These are phyloP conservation scores for Pyxicephalus adspersus DNA, from an alignment of 2,113 vertebrate genomes.

Conservation along the genomic window DNA sequence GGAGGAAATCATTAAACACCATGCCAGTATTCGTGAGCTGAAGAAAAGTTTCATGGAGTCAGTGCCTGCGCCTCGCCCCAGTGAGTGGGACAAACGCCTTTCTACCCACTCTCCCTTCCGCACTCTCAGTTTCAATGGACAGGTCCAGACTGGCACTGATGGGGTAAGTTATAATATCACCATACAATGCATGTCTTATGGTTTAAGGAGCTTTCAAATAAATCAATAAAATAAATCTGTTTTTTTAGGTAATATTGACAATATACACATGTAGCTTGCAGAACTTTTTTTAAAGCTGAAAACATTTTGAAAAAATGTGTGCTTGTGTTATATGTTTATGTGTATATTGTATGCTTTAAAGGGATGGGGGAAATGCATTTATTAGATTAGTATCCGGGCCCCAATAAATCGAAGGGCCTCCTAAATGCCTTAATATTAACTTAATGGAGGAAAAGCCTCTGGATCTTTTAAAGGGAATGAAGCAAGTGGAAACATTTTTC, in stretches of 20 bases:
- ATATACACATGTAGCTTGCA: background rate
- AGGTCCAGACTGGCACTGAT: conserved; percentile 82
- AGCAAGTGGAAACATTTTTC: no score
- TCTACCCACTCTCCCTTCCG: conserved; percentile 94
- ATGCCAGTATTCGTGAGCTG: conserved; percentile 94
- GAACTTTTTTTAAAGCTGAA: background rate
- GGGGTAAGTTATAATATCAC: conserved; percentile 76
- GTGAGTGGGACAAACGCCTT: conserved; percentile 97
- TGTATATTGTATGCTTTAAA: no score
- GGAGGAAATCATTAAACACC: conserved; percentile 93
- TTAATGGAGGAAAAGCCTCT: no score
- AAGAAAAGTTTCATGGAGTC: conserved; percentile 99
- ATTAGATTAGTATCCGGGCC: no score
- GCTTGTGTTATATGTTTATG: no score
- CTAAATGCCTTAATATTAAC: no score
- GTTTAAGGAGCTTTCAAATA: background rate
- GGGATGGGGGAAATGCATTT: no score
- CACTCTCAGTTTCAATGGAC: conserved; percentile 87
- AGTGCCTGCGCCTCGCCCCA: conserved; percentile 86
- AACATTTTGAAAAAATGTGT: background rate
- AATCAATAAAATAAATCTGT: background rate
- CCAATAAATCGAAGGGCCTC: no score
- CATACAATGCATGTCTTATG: no score
- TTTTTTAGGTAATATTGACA: background rate
- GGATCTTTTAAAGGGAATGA: no score